phyloP scores from a whole-genome alignment of 2,797 vertebrate genomes.

The Botia almorhae region DNA sequence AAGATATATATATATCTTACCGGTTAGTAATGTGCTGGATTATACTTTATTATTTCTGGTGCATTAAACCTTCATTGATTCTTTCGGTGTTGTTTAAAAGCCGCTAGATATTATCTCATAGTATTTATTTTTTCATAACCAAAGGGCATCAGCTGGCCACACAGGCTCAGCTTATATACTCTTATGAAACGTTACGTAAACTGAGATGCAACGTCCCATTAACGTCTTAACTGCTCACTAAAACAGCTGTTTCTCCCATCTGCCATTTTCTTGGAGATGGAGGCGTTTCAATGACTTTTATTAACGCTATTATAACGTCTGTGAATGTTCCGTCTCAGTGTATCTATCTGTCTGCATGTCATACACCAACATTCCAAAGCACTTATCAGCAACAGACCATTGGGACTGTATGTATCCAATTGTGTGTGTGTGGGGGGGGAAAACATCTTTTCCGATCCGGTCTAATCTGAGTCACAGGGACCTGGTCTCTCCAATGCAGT shows the following conservation, averaged over 20 bases:
- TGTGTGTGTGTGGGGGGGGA: not conserved
- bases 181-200: not conserved
- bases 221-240: not conserved
- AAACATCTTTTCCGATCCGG: conserved; percentile 29
- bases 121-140: conserved; percentile 38
- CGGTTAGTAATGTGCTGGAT: conserved; percentile 40
- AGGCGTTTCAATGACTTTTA: conserved; percentile 11
- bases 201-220: not conserved
- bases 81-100: conserved; percentile 42
- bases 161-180: not conserved
- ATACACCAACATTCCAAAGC: conserved; percentile 41
- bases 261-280: conserved; percentile 20
- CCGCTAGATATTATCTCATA: conserved; percentile 55
- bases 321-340: conserved; percentile 37
- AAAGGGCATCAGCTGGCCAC: conserved; percentile 46
- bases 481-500: conserved; percentile 66
- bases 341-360: conserved; percentile 25
- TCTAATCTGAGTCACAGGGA: conserved; percentile 52
- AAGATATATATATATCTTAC: too few species aligned
- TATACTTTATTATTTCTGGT: conserved; percentile 66
- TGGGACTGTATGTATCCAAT: not conserved
- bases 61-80: conserved; percentile 51
- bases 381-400: conserved; percentile 36
- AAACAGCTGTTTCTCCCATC: conserved; percentile 9
- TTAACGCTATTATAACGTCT: conserved; percentile 24